A percentile compares a stretch with the other conserved stretches of the same genome.
Conservation (phyloP, 92 coral and sea anemone species). For the Pocillopora meandrina region DNA sequence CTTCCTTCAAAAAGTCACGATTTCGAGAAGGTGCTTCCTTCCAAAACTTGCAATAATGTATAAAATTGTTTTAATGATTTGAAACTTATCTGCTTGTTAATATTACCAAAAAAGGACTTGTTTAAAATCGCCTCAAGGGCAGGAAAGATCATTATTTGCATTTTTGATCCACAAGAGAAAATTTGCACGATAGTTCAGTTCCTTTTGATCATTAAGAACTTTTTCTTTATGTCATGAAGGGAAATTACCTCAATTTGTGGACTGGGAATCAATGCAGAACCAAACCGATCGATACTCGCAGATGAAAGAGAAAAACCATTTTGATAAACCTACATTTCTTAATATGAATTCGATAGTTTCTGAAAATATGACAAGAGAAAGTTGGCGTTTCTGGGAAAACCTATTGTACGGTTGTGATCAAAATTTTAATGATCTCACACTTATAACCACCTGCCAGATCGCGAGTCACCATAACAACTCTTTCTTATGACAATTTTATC, state of each 20-base stretch:
- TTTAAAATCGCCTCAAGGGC: not conserved
- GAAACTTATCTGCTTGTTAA: not conserved
- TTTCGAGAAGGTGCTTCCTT: not conserved
- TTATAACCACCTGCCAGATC: conserved; percentile 24
- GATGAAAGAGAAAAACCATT: not conserved
- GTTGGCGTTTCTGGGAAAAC: not conserved
- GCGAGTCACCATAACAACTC: conserved; percentile 36
- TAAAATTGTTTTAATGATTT: not conserved
- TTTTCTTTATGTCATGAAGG: not conserved
- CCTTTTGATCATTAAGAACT: not conserved
- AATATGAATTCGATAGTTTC: not conserved
- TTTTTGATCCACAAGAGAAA: not conserved
- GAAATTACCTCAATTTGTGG: conserved; percentile 18
- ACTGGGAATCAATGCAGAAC: not conserved
- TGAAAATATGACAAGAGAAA: not conserved
- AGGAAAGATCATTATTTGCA: not conserved
- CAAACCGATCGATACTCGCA: not conserved
- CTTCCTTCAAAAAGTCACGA: not conserved
- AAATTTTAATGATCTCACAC: conserved; percentile 31
- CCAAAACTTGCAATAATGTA: not conserved
- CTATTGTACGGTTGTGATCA: not conserved
- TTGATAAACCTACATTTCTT: not conserved
- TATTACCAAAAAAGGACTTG: conserved; percentile 1
- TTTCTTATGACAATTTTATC: not conserved
- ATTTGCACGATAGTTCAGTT: conserved; percentile 8